phyloP scores from a whole-genome alignment of 2,888 invertebrate genomes.

The Phymatocera aterrima region DNA sequence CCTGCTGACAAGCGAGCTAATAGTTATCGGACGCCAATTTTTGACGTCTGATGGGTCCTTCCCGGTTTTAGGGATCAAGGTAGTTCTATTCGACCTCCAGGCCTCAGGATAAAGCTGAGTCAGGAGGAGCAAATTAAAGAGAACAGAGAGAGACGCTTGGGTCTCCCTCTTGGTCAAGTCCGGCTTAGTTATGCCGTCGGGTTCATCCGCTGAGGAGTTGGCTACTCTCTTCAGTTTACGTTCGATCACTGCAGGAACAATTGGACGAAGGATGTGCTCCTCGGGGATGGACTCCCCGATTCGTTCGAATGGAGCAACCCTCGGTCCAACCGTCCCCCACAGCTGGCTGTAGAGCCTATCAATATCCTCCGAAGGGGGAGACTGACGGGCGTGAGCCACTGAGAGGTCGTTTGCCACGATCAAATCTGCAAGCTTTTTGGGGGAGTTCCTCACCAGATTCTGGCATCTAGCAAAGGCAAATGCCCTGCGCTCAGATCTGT shows the following conservation, averaged over 20 bases:
- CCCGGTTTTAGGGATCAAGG: conserved; percentile 63
- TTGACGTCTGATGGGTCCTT: conserved; percentile 57
- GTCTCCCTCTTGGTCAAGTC: conserved; percentile 47
- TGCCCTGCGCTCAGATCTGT: not conserved
- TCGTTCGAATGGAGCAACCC: not conserved
- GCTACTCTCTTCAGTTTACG: too few relatives aligned
- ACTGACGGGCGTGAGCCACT: not conserved
- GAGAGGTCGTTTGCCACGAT: conserved; percentile 51
- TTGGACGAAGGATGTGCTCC: conserved; percentile 43
- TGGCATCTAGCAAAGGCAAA: conserved; percentile 61
- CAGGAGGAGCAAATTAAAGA: conserved; percentile 42
- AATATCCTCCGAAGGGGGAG: conserved; percentile 40
- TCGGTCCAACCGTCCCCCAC: conserved; percentile 56
- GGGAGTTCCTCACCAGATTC: conserved; percentile 61
- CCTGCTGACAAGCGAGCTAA: conserved; percentile 61
- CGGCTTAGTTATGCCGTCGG: conserved; percentile 54
- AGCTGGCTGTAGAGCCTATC: conserved; percentile 56
- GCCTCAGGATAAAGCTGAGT: conserved; percentile 37
- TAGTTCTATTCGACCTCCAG: conserved; percentile 66
- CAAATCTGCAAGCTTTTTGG: conserved; percentile 57
- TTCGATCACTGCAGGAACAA: conserved; percentile 49
- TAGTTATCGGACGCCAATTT: conserved; percentile 66
- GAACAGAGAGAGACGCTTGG: not conserved
- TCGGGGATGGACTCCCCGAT: not conserved
- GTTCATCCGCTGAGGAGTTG: conserved; percentile 54